A percentile compares a stretch with the other conserved stretches of the same genome.
phyloP scores from a whole-genome alignment of 2,113 vertebrate genomes.

The Procavia capensis region DNA sequence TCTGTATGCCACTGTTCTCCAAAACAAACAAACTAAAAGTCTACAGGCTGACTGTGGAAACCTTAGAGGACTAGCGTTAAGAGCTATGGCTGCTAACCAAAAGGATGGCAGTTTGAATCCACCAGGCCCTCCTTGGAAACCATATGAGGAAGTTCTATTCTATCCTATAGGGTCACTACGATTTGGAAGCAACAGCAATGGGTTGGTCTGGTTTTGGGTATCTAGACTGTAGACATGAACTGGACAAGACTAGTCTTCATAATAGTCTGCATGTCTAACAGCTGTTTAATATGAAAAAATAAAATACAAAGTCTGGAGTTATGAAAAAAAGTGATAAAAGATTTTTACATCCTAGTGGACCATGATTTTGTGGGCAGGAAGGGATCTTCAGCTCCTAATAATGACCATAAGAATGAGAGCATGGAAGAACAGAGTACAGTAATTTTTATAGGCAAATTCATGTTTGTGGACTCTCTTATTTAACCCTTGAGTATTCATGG shows the following conservation, averaged over 20 bases:
- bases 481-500: not conserved
- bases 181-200: no score
- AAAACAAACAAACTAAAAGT: no score
- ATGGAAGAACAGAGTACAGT: not conserved
- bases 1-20: not conserved
- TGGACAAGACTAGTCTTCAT: not conserved
- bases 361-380: not conserved
- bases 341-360: not conserved
- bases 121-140: no score
- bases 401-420: not conserved
- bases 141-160: no score
- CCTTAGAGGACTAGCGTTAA: no score
- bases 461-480: not conserved
- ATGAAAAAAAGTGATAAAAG: not conserved
- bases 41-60: no score
- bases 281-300: not conserved
- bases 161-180: no score
- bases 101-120: no score
- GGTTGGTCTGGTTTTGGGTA: no score
- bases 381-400: not conserved
- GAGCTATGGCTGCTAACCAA: no score
- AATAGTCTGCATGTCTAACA: not conserved
- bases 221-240: no score
- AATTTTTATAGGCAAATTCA: not conserved
- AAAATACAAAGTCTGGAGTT: not conserved